phyloP scores from a whole-genome alignment of 1,140 invertebrate genomes.

The Drosophila bocki region DNA sequence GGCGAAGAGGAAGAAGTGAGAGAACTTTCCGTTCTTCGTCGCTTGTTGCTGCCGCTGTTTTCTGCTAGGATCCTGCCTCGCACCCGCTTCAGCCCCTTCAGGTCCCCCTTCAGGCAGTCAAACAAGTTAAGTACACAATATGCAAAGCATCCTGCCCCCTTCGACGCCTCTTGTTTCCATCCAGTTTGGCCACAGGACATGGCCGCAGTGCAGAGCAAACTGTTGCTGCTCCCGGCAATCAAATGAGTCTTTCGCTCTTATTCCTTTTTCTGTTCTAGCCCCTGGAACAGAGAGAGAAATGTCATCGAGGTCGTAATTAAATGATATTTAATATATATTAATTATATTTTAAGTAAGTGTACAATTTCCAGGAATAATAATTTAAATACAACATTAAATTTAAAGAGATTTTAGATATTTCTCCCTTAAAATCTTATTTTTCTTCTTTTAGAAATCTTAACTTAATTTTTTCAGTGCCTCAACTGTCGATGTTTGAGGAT shows the following conservation, averaged over 20 bases:
- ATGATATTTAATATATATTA: background rate
- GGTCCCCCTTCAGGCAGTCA: slow-evolving; percentile 30
- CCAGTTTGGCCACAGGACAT: slow-evolving; percentile 52
- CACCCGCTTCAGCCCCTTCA: background rate
- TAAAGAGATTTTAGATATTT: too few species aligned
- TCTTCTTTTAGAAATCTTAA: background rate
- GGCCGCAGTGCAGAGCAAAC: slow-evolving; percentile 61
- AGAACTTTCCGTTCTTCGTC: slow-evolving; percentile 43
- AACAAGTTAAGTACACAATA: slow-evolving; percentile 66
- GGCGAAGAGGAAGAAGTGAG: background rate
- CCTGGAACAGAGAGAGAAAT: slow-evolving; percentile 9
- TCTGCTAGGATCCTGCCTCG: slow-evolving; percentile 9
- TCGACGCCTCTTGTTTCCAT: slow-evolving; percentile 19
- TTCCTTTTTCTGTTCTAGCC: background rate
- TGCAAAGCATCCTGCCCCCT: slow-evolving; percentile 45
- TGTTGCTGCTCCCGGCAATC: slow-evolving; percentile 60
- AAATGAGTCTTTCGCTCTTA: slow-evolving; percentile 31
- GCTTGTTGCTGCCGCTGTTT: slow-evolving; percentile 51
- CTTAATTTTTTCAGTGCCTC: slow-evolving; percentile 9
- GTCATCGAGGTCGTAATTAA: background rate
- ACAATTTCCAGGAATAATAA: fast-evolving
- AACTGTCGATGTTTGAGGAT: slow-evolving; percentile 39
- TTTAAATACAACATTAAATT: too few species aligned
- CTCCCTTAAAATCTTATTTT: too few species aligned
- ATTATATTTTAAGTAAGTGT: background rate